Percentiles rank a stretch among this genome's conserved stretches.
These are phyloP conservation scores for Nipponia nippon DNA, from an alignment of 2,113 vertebrate genomes.

Conservation along the genomic window DNA sequence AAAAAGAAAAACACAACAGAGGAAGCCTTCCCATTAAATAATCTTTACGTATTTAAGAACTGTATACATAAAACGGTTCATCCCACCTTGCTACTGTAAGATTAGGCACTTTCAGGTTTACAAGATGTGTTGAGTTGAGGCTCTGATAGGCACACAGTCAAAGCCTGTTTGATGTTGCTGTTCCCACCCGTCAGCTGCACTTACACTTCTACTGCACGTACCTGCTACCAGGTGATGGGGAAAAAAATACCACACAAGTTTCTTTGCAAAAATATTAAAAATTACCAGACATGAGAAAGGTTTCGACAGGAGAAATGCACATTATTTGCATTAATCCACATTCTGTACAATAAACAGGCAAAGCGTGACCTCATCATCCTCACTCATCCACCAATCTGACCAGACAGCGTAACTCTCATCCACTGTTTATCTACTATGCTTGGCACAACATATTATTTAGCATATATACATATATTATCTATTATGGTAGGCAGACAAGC, in stretches of 20 bases:
- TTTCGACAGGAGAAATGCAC: background rate
- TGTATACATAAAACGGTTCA: background rate
- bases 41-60: background rate
- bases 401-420: background rate
- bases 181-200: background rate
- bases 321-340: background rate
- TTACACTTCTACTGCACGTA: background rate
- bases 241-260: background rate
- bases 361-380: background rate
- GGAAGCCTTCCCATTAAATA: background rate
- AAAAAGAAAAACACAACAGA: background rate
- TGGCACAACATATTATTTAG: background rate
- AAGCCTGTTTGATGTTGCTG: background rate
- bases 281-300: background rate
- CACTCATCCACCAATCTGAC: background rate
- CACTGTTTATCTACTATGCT: background rate
- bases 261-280: background rate
- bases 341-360: background rate
- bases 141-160: background rate
- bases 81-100: background rate
- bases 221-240: background rate
- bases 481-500: background rate
- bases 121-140: background rate
- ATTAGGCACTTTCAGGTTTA: background rate
- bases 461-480: background rate